Percentiles rank a stretch among this genome's conserved stretches.
Conservation (phyloP, 2,113 vertebrate genomes). For the Phylloscopus trochilus region DNA sequence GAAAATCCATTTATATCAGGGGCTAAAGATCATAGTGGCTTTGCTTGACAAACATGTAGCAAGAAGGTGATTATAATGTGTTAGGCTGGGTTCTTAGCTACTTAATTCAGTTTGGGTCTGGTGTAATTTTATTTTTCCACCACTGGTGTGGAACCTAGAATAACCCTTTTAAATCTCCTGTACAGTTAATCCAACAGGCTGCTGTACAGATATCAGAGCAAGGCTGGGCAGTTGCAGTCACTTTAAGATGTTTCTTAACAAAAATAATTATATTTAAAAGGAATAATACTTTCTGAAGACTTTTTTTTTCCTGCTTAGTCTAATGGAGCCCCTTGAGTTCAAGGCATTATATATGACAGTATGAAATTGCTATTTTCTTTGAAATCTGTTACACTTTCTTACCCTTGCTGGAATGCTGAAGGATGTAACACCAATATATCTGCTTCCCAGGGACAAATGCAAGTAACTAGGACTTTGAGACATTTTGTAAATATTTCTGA, state of each 20-base stretch:
- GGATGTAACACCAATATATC: background rate
- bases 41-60: background rate
- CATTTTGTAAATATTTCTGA: background rate
- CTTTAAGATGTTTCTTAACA: background rate
- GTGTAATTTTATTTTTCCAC: constrained; percentile 26
- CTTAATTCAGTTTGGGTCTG: constrained; percentile 20
- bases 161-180: background rate
- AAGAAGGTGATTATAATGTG: background rate
- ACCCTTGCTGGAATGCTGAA: background rate
- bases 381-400: background rate
- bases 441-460: background rate
- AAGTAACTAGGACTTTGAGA: background rate
- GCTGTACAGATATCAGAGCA: background rate
- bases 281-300: background rate
- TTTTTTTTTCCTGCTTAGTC: background rate
- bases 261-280: background rate
- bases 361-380: background rate
- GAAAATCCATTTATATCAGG: background rate
- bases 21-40: background rate
- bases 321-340: background rate
- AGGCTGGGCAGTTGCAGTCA: background rate
- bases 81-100: background rate
- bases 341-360: background rate
- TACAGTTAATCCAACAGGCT: background rate
- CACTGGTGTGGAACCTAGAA: background rate